Conservation (phyloP, 2,797 vertebrate genomes). For the Poeciliopsis paucimaculata region DNA sequence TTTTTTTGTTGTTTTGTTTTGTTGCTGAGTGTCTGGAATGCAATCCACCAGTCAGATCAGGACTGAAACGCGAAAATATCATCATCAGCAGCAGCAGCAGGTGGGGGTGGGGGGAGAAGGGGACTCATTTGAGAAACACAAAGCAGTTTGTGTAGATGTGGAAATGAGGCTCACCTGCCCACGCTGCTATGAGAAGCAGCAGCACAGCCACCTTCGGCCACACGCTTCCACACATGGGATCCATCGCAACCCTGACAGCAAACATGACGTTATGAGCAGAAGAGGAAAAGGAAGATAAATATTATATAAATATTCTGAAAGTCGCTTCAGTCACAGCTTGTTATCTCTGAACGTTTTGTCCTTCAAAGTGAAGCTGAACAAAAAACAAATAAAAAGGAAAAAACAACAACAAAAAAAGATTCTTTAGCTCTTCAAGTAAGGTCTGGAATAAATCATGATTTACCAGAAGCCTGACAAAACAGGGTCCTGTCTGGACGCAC, state of each 20-base stretch:
- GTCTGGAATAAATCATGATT: conserved; percentile 5
- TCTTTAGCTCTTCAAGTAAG: background rate
- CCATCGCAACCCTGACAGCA: conserved; percentile 60
- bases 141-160: background rate
- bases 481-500: background rate
- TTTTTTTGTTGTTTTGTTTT: background rate
- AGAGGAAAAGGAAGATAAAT: too few species aligned
- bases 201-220: conserved; percentile 50
- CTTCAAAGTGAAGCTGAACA: conserved; percentile 6
- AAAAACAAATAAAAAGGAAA: background rate
- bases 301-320: conserved; percentile 4
- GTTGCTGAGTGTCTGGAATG: conserved; percentile 34
- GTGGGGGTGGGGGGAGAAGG: background rate
- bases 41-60: conserved; percentile 12
- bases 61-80: background rate
- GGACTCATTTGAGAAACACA: background rate
- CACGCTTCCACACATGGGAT: conserved; percentile 17
- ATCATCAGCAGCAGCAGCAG: background rate
- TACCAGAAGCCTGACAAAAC: background rate
- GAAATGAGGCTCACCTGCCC: conserved; percentile 72
- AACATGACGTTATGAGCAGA: conserved; percentile 7
- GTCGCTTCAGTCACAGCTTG: background rate
- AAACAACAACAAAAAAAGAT: background rate
- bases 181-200: conserved; percentile 46
- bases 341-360: background rate